Percentiles rank a stretch among this genome's conserved stretches.
phyloP scores from a whole-genome alignment of 2,797 vertebrate species.

The Netta rufina region DNA sequence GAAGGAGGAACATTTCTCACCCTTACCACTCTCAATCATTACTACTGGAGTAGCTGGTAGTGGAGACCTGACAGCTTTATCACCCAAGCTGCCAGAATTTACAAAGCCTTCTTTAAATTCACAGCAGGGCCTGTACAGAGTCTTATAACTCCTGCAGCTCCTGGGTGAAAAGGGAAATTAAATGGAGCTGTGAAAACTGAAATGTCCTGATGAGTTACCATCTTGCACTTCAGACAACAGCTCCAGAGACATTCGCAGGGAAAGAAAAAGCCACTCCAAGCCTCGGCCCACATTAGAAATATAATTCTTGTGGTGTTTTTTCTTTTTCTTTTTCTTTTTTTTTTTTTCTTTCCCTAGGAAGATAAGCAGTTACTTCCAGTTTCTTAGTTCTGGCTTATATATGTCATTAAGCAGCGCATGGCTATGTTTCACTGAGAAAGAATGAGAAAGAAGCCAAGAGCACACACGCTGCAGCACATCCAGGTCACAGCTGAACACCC shows the following conservation, averaged over 20 bases:
- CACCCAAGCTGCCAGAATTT: constrained; percentile 11
- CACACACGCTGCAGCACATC: neutral
- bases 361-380: neutral
- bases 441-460: neutral
- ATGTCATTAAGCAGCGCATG: neutral
- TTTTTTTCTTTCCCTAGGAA: neutral
- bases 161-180: constrained; percentile 10
- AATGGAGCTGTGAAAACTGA: neutral
- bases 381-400: neutral
- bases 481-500: neutral
- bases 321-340: no score
- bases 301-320: neutral
- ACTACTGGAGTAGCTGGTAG: neutral
- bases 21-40: neutral
- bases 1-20: neutral
- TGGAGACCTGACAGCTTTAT: constrained; percentile 13
- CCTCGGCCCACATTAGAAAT: neutral
- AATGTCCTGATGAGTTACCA: constrained; percentile 7
- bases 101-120: constrained; percentile 14
- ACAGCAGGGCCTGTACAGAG: neutral
- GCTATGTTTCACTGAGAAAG: neutral
- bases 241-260: neutral
- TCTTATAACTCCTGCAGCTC: neutral
- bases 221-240: neutral
- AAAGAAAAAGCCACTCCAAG: neutral